A percentile compares a stretch with the other conserved stretches of the same genome.
phyloP scores from a whole-genome alignment of 2,797 vertebrate genomes.

The Mormyrops attenuatus region DNA sequence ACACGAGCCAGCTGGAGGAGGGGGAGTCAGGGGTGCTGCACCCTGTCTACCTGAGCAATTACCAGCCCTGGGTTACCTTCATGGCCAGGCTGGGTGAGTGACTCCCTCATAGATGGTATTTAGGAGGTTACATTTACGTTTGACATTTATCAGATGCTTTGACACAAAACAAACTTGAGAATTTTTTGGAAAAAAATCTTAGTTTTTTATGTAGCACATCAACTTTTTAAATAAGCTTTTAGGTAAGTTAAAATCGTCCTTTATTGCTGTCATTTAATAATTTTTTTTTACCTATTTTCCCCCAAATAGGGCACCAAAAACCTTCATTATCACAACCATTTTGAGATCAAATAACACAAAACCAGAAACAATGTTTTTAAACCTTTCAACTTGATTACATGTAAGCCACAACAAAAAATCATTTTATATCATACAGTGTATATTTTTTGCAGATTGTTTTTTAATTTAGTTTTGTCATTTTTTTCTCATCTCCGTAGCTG shows the following conservation, averaged over 20 bases:
- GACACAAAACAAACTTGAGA: background rate
- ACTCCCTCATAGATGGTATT: background rate
- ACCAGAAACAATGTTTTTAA: background rate
- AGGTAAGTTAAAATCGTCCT: background rate
- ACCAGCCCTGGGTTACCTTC: conserved; percentile 81
- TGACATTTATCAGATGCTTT: background rate
- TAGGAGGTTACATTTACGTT: background rate
- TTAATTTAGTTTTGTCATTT: background rate
- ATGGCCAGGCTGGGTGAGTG: conserved; percentile 80
- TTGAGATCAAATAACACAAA: background rate
- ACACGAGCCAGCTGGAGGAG: conserved; percentile 78
- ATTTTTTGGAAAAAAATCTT: background rate
- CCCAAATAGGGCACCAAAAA: background rate
- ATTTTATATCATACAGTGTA: background rate
- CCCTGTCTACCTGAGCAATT: conserved; percentile 68
- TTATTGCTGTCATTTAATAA: background rate
- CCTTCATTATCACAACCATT: background rate
- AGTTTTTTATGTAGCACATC: background rate
- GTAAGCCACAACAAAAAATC: no score
- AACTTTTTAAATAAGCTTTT: background rate
- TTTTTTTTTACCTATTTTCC: background rate
- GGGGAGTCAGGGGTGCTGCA: conserved; percentile 81
- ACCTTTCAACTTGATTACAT: background rate
- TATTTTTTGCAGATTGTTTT: background rate
- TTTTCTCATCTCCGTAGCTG: background rate